phyloP scores from a whole-genome alignment of 2,888 invertebrate genomes.

The Morinoia aosen region DNA sequence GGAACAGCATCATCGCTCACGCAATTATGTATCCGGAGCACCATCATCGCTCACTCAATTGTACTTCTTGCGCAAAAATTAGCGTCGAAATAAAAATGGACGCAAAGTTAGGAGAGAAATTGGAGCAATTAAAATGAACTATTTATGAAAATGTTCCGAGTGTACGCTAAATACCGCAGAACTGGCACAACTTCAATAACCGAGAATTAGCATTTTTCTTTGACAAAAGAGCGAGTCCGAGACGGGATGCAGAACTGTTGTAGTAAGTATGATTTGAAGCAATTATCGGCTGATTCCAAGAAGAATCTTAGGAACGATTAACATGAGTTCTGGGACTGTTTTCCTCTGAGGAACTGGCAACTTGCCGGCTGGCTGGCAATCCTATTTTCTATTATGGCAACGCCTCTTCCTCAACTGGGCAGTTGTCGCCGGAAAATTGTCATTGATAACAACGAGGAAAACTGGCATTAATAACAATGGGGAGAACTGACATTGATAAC shows the following conservation, averaged over 20 bases:
- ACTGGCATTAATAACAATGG: no score
- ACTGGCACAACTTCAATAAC: not conserved
- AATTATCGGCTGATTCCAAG: not conserved
- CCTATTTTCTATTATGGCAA: no score
- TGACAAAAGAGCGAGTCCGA: not conserved
- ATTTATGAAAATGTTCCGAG: not conserved
- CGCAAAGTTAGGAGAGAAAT: not conserved
- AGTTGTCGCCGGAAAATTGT: no score
- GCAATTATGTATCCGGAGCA: no score
- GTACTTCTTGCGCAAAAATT: no score
- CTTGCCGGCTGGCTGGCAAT: no score
- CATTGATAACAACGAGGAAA: no score
- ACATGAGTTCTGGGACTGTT: not conserved
- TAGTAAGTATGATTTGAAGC: not conserved
- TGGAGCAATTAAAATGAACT: not conserved
- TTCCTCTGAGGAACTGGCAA: not conserved
- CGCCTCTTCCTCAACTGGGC: no score
- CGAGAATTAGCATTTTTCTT: not conserved
- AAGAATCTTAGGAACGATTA: not conserved
- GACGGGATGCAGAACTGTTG: not conserved
- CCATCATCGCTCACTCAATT: no score
- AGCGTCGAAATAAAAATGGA: no score
- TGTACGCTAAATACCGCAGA: not conserved
- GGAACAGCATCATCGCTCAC: no score
- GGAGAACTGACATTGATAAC: no score